Percentiles rank a stretch among this genome's conserved stretches.
These are phyloP conservation scores for Corythornis madagascariensis DNA, from an alignment of 2,113 vertebrate genomes.

Conservation along the genomic window DNA sequence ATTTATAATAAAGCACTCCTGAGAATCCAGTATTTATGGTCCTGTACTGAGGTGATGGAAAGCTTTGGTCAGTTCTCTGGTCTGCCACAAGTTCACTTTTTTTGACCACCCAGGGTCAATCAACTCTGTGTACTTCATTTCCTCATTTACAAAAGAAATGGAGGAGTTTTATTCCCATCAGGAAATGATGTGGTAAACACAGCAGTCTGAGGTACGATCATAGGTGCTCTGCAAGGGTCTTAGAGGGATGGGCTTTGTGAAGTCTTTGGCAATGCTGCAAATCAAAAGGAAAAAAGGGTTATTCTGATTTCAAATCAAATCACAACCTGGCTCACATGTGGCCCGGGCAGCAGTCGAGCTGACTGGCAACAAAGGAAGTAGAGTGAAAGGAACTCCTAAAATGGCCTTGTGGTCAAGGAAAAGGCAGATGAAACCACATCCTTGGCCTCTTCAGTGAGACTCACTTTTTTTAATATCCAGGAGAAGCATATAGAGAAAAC, in stretches of 20 bases:
- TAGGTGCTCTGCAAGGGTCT: background rate
- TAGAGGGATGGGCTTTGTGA: background rate
- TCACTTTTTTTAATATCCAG: background rate
- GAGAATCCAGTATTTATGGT: background rate
- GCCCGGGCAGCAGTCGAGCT: background rate
- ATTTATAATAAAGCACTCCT: background rate
- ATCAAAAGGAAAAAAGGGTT: background rate
- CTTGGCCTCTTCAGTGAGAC: background rate
- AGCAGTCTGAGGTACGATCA: background rate
- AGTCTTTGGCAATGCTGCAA: background rate
- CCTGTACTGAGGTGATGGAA: background rate
- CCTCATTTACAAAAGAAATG: background rate
- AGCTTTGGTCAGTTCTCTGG: background rate
- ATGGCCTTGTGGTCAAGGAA: background rate
- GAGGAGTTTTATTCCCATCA: background rate
- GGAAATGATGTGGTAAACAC: background rate
- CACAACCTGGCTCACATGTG: accelerated
- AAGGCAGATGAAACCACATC: background rate
- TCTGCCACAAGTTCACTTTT: background rate
- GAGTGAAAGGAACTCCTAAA: background rate
- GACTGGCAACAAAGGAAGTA: background rate
- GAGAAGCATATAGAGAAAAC: background rate
- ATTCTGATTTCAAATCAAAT: background rate
- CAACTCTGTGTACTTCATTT: background rate
- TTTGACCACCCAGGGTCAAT: background rate